Percentiles rank a stretch among this genome's conserved stretches.
Conservation (phyloP, 1,140 invertebrate species). For the Megalonaias nervosa region DNA sequence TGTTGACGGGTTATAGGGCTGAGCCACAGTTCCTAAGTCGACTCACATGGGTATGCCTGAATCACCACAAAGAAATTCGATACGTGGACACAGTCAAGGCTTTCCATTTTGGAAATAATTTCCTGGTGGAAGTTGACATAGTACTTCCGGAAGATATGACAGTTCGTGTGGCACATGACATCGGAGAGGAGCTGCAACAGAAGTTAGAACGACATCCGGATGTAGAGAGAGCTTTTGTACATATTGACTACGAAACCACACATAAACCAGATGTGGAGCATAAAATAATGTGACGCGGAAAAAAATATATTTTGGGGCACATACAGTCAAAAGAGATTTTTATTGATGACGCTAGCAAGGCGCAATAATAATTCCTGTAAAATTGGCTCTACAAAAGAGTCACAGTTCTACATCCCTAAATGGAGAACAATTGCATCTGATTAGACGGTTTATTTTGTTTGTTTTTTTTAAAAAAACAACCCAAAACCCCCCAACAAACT, state of each 20-base stretch:
- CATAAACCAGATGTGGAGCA: background rate
- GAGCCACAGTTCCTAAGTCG: slow-evolving; percentile 66
- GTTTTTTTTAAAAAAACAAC: too few relatives aligned
- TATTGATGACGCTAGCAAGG: too few relatives aligned
- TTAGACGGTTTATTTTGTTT: too few relatives aligned
- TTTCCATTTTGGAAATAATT: slow-evolving; percentile 73
- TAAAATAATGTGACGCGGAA: too few relatives aligned
- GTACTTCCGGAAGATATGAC: slow-evolving; percentile 69
- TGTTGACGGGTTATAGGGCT: slow-evolving; percentile 67
- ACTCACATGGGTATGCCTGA: slow-evolving; percentile 66
- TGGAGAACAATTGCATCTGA: too few relatives aligned
- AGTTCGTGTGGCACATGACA: slow-evolving; percentile 70
- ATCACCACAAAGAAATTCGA: slow-evolving; percentile 69
- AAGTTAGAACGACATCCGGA: slow-evolving; percentile 70
- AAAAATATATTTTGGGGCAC: too few relatives aligned
- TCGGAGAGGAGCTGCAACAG: slow-evolving; percentile 71
- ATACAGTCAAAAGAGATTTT: too few relatives aligned
- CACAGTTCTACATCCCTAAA: too few relatives aligned
- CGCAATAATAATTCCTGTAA: too few relatives aligned
- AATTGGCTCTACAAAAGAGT: too few relatives aligned
- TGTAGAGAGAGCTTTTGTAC: slow-evolving; percentile 74
- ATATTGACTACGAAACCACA: slow-evolving; percentile 72
- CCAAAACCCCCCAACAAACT: too few relatives aligned
- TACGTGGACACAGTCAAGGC: slow-evolving; percentile 73
- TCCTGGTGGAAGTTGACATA: slow-evolving; percentile 70